Base-by-base conservation (phyloP, 2,888 invertebrate genomes). In the Eudemis profundana region DNA sequence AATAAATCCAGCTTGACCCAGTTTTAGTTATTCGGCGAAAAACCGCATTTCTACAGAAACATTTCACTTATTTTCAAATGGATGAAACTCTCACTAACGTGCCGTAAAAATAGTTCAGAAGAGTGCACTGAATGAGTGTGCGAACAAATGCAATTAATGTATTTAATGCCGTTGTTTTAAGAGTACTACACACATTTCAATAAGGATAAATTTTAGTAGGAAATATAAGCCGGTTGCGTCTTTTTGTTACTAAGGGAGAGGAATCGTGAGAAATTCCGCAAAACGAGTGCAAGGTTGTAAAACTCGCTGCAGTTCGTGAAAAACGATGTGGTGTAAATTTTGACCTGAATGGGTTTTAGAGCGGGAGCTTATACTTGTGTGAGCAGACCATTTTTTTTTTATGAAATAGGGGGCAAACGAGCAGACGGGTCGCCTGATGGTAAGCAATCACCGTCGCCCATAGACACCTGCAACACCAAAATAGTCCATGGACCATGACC, bases 71-170 rank as follows among this genome's bases (percentile, higher is more conserved):
- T 47, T 27, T 27, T 21, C 21, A 14, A 14, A 49, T 10, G 8
- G 10, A 33, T 33, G 5, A 8, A 3, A 29, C 10, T 29, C 49
- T 29, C 21, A 10, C 46, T n/a, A 21, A 14, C 23, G 47, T n/a
- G 47, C 27, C 23, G 5, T 47, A 14, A 21, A 47, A 33, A 50
- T 50, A 29, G 8, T 47, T 27, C 23, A 8, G 8, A 47, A 27
- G 23, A 47, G 47, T 27, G 23, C 47, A 36, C 44, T 21, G 44
- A 57, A 47, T 29, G 27, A 47, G 47, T 47, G 47, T 47, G 47
- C 5, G 47, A 47, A 47, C 14, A 21, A 40, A 44, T 40, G 42
- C 17, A 42, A 5, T 46, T 23, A 3, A 27, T 15, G 47, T 8
- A 49, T 27, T 49, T n/a, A 27, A 15, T 27, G 10, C 27, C 27